Base-by-base conservation (phyloP, 1,140 invertebrate species). In the Pachypsylla venusta region DNA sequence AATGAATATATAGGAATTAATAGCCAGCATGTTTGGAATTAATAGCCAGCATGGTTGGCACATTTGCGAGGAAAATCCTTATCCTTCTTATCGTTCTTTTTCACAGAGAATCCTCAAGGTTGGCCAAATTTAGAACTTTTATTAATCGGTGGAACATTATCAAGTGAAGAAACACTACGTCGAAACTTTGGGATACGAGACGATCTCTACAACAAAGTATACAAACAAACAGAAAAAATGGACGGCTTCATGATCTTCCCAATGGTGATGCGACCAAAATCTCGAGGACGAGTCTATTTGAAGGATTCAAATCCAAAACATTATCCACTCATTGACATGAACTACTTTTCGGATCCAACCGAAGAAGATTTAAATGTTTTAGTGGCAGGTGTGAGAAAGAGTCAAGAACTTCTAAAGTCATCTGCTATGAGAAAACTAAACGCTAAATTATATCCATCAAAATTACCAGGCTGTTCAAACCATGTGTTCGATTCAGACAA, bases 261-360 rank as follows among this genome's bases (percentile, higher is more conserved):
- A 1, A 82, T 84, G 75, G 70, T 86, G 0, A 69, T 89, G 70
- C 72, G 82, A 42, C 87, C 88, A 1, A 82, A 84, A 69, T 86
- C 84, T 26, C 76, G 74, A 56, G 89, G 89, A 1, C 77, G 74
- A 58, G 76, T 93, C 25, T 76, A 76, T 67, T 70, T 92, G 2
- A 73, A 75, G 59, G 78, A 75, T 60, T 80, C 69, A 42, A 80
- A 90, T 71, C 87, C 88, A 2, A 77, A 78, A 53, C 74, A 79
- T 10, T 82, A 87, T 66, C 93, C 93, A 0, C 70, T 80, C n/a
- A 82, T 96, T 16, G 79, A 86, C 65, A 82, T 90, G 1, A 89
- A 89, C 63, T 92, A 90, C 65, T 82, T 87, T 54, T 70, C 75
- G 22, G 71, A 83, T 19, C 42, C 42, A 7, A 68, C 75, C 0